These are phyloP conservation scores for Amyelois transitella DNA, from an alignment of 1,140 invertebrate species.

Conservation along the genomic window DNA sequence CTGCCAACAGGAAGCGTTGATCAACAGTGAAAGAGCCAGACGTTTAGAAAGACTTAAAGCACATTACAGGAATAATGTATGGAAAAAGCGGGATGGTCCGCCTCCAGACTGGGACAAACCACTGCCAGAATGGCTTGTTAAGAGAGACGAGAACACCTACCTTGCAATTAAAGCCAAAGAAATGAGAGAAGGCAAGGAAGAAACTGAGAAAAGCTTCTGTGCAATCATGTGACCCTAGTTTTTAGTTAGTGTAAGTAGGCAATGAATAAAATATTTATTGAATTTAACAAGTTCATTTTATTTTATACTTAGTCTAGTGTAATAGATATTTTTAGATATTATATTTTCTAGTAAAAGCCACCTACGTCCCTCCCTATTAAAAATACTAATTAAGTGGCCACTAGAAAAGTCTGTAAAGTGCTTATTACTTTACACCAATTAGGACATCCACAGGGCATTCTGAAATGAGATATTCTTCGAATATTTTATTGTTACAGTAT, in stretches of 20 bases:
- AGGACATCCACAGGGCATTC: no score
- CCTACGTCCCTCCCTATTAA: no score
- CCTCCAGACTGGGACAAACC: slow-evolving; percentile 86
- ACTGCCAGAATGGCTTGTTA: slow-evolving; percentile 82
- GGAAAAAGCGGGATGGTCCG: slow-evolving; percentile 83
- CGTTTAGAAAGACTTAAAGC: slow-evolving; percentile 76
- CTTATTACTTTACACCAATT: no score
- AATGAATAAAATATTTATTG: slow-evolving; percentile 12
- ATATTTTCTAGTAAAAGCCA: no score
- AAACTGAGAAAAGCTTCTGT: slow-evolving; percentile 38
- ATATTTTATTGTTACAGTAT: no score
- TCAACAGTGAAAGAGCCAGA: slow-evolving; percentile 82
- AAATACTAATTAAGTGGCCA: no score
- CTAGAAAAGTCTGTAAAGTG: no score
- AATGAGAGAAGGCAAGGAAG: slow-evolving; percentile 71
- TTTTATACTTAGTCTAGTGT: no score
- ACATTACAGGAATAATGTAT: slow-evolving; percentile 84
- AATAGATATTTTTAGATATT: no score
- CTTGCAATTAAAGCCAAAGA: slow-evolving; percentile 79
- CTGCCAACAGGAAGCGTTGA: slow-evolving; percentile 76
- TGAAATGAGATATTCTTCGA: no score
- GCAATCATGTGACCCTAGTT: slow-evolving; percentile 48
- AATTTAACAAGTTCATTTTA: slow-evolving; percentile 7
- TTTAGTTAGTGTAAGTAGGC: not conserved
- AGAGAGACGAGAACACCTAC: slow-evolving; percentile 80